These are phyloP conservation scores for Rhingia rostrata DNA, from an alignment of 2,888 invertebrate genomes.

Conservation along the genomic window DNA sequence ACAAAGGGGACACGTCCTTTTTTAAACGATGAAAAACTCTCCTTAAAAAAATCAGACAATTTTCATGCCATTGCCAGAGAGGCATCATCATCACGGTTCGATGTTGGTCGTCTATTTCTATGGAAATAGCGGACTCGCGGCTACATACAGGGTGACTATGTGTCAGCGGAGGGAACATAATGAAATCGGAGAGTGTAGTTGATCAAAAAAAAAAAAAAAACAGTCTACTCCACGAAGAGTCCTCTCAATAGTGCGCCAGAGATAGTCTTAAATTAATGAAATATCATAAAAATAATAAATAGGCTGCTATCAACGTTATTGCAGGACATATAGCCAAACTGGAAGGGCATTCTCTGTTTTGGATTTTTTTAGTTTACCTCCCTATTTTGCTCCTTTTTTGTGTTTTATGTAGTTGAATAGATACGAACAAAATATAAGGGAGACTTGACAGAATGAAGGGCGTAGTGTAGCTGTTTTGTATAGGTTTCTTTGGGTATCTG, in stretches of 20 bases:
- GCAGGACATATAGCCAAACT: conserved; percentile 68
- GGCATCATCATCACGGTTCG: conserved; percentile 44
- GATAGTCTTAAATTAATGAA: conserved; percentile 76
- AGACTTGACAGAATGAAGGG: conserved; percentile 27
- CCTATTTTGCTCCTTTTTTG: conserved; percentile 13
- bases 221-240: conserved; percentile 30
- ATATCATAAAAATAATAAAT: conserved; percentile 77
- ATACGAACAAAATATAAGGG: not conserved
- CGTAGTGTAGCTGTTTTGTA: conserved; percentile 5
- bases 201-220: conserved; percentile 40
- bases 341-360: conserved; percentile 40
- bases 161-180: conserved; percentile 32
- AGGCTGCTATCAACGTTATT: conserved; percentile 76
- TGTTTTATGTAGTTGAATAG: conserved; percentile 37
- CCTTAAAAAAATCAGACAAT: conserved; percentile 19
- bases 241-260: conserved; percentile 60
- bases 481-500: conserved; percentile 32
- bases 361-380: conserved; percentile 1
- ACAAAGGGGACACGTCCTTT: conserved; percentile 8
- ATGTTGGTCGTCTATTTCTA: conserved; percentile 41
- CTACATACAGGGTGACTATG: conserved; percentile 1
- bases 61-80: conserved; percentile 51
- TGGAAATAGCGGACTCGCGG: not conserved
- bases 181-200: conserved; percentile 37
- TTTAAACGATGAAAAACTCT: conserved; percentile 44